phyloP scores from a whole-genome alignment of 2,888 invertebrate genomes.

The Coremacera marginata region DNA sequence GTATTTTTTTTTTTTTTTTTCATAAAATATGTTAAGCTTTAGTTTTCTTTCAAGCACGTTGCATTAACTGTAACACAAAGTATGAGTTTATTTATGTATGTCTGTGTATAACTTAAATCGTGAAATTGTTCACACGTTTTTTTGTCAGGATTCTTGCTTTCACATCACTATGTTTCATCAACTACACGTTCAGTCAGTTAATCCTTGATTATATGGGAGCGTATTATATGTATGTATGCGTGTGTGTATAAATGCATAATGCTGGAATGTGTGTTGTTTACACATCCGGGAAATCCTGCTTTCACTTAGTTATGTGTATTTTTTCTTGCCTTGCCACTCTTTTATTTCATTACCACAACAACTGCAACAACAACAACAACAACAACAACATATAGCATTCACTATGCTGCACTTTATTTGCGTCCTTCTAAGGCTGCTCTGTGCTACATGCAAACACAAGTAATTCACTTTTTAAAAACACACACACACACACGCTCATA shows the following conservation, averaged over 20 bases:
- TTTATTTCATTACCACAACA: constrained; percentile 27
- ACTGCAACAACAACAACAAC: background rate
- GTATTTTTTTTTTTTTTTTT: too few relatives aligned
- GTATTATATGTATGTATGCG: background rate
- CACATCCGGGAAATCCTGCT: constrained; percentile 21
- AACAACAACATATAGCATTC: background rate
- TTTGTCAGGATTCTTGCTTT: background rate
- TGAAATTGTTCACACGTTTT: too few relatives aligned
- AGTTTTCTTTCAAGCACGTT: too few relatives aligned
- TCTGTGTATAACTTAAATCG: too few relatives aligned
- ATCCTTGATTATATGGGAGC: background rate
- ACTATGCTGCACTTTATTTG: constrained; percentile 55
- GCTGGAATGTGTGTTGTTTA: constrained; percentile 1
- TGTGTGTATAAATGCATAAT: background rate
- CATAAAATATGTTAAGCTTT: too few relatives aligned
- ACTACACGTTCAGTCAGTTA: background rate
- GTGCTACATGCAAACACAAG: background rate
- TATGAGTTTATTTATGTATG: too few relatives aligned
- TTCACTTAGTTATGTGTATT: background rate
- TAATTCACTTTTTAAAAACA: constrained; percentile 61
- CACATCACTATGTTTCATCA: background rate
- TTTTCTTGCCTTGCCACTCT: background rate
- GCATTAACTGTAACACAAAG: too few relatives aligned
- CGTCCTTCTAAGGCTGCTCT: background rate
- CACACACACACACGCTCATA: constrained; percentile 41